A percentile compares a stretch with the other conserved stretches of the same genome.
These are phyloP conservation scores for Microctonus brassicae DNA, from an alignment of 2,888 invertebrate genomes.

Conservation along the genomic window DNA sequence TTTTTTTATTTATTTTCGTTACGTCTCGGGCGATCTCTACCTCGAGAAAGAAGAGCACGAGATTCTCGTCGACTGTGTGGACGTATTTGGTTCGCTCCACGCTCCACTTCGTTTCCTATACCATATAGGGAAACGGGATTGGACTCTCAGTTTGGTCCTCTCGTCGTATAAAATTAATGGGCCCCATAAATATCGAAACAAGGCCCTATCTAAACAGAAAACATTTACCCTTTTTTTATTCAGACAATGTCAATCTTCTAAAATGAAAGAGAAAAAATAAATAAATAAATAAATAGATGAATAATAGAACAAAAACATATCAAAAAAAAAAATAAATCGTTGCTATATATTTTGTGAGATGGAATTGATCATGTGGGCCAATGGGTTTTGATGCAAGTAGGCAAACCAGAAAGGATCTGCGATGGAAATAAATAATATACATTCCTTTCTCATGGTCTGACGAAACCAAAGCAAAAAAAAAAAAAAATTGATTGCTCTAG, in stretches of 20 bases:
- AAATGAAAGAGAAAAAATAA: background rate
- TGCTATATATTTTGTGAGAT: constrained; percentile 17
- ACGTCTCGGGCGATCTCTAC: background rate
- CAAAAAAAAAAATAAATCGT: background rate
- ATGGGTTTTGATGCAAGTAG: background rate
- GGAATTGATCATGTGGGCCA: background rate
- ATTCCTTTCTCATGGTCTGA: constrained; percentile 27
- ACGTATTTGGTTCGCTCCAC: constrained; percentile 32
- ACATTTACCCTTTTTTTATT: constrained; percentile 6
- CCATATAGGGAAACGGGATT: constrained; percentile 44
- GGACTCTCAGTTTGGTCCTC: constrained; percentile 34
- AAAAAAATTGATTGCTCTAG: constrained; percentile 33
- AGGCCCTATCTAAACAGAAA: constrained; percentile 28
- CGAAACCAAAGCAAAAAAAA: background rate
- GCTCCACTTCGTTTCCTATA: constrained; percentile 34
- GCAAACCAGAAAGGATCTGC: background rate
- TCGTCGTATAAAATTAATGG: constrained; percentile 46
- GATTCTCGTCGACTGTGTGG: background rate
- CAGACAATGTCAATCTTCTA: background rate
- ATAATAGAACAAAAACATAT: background rate
- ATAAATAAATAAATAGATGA: constrained; percentile 3
- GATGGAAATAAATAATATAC: constrained; percentile 9
- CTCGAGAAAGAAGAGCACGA: background rate
- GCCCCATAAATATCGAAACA: constrained; percentile 41
- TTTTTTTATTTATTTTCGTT: constrained; percentile 15